phyloP scores from a whole-genome alignment of 2,888 invertebrate genomes.

The Scaptomyza cyrtandrae region DNA sequence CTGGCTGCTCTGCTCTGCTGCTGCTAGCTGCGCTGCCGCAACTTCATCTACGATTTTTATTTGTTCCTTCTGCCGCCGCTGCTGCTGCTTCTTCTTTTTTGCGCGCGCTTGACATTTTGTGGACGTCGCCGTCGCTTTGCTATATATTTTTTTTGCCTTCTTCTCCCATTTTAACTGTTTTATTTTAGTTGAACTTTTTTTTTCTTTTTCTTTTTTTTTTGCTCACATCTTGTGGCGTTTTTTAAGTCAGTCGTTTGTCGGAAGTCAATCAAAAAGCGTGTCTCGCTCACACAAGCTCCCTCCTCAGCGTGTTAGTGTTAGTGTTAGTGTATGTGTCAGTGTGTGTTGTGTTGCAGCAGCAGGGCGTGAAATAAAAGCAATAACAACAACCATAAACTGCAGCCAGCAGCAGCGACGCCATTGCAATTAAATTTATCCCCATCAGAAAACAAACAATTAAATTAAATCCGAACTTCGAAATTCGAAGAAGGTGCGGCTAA shows the following conservation, averaged over 20 bases:
- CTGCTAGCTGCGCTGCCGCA: constrained; percentile 53
- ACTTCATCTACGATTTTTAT: constrained; percentile 47
- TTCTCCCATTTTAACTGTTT: constrained; percentile 42
- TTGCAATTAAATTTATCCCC: constrained; percentile 59
- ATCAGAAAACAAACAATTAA: constrained; percentile 62
- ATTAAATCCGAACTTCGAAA: constrained; percentile 50
- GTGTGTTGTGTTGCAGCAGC: constrained; percentile 8
- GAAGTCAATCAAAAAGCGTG: constrained; percentile 85
- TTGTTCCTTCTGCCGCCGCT: constrained; percentile 39
- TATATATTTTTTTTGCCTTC: constrained; percentile 37
- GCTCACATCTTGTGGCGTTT: constrained; percentile 77
- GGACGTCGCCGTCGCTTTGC: constrained; percentile 52
- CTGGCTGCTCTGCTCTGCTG: constrained; percentile 12
- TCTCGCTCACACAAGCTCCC: constrained; percentile 74
- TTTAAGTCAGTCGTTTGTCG: constrained; percentile 84
- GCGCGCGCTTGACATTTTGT: constrained; percentile 71
- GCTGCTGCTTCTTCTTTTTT: constrained; percentile 29
- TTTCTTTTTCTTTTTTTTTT: constrained; percentile 50
- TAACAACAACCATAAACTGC: not conserved
- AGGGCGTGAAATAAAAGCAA: constrained; percentile 50
- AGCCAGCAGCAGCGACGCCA: constrained; percentile 38
- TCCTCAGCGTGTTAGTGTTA: not conserved
- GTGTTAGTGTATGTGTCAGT: constrained; percentile 20
- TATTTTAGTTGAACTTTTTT: constrained; percentile 21
- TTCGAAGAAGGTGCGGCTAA: constrained; percentile 43